Percentiles rank a stretch among this genome's conserved stretches.
Conservation (phyloP, 2,113 vertebrate genomes). For the Laticauda laticaudata region DNA sequence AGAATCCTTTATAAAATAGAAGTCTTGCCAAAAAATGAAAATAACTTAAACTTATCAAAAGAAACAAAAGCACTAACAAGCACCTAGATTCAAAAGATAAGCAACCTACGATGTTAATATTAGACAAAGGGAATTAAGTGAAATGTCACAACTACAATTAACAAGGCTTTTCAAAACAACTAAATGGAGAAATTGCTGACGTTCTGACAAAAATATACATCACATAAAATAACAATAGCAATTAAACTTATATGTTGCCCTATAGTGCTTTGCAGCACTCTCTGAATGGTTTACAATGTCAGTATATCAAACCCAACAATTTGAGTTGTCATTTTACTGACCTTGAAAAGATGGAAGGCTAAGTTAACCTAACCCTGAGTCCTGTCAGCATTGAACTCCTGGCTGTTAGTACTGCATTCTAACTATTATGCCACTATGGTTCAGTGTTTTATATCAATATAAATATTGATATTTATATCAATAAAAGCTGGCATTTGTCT, state of each 20-base stretch:
- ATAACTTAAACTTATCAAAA: not conserved
- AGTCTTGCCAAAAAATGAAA: not conserved
- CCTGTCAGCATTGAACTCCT: not conserved
- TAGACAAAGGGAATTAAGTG: not conserved
- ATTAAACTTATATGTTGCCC: no score
- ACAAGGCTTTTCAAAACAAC: not conserved
- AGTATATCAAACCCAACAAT: no score
- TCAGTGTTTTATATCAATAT: no score
- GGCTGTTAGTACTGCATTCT: not conserved
- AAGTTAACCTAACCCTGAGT: not conserved
- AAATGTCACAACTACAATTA: not conserved
- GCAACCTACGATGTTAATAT: not conserved
- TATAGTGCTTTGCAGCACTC: no score
- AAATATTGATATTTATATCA: no score
- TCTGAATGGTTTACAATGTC: no score
- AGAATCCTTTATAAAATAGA: not conserved
- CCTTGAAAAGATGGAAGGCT: not conserved
- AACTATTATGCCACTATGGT: no score
- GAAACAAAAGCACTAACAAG: not conserved
- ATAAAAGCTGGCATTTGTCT: not conserved
- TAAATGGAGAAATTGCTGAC: not conserved
- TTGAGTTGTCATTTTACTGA: no score
- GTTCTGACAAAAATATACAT: not conserved
- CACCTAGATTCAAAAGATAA: not conserved
- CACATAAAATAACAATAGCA: not conserved